Base-by-base conservation (phyloP, 2,113 vertebrate species). In the Grantiella picta region DNA sequence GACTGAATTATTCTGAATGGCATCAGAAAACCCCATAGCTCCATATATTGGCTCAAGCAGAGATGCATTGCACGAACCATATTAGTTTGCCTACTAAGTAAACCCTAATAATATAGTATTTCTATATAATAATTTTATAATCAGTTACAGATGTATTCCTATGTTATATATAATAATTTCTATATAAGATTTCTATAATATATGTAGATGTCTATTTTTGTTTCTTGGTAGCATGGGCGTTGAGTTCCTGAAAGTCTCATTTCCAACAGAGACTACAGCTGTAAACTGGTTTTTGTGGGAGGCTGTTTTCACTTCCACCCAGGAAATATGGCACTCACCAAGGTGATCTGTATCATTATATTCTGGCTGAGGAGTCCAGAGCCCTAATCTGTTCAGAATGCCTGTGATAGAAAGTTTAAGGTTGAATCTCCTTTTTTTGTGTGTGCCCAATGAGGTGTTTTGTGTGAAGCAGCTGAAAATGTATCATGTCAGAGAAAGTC, bases 111-210 rank as follows among this genome's bases (percentile, higher is more conserved):
- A 24, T 17, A 7, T 1, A n/a, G 15, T 29, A n/a, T 81, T 77
- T 66, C 9, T 52, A 3, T 6, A 14, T 11, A 35, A 25, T 9
- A 2, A 21, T 44, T 38, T 54, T 9, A 31, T 6, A 11, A 49
- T 25, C 11, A 57, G 35, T 35, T 57, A 2, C 1, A 21, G 8
- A 7, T 35, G 3, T 8, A 23, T 56, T 57, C 49, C 15, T 0
- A 47, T n/a, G 56, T 84, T 27, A 5, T 23, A 18, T 8, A 4
- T n/a, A 15, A 38, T 28, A 23, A 47, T 56, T 47, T 40, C 4
- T 19, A 12, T 19, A 15, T 35, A 47, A 54, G 27, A 8, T 27
- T 18, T 31, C 2, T 22, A 14, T 44, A 27, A 14, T 17, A 11
- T n/a, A 50, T 18, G 10, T 15, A 7, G 33, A 27, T 2, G 0